A percentile compares a stretch with the other conserved stretches of the same genome.
These are phyloP conservation scores for Brenthis ino DNA, from an alignment of 2,888 invertebrate species.

Conservation along the genomic window DNA sequence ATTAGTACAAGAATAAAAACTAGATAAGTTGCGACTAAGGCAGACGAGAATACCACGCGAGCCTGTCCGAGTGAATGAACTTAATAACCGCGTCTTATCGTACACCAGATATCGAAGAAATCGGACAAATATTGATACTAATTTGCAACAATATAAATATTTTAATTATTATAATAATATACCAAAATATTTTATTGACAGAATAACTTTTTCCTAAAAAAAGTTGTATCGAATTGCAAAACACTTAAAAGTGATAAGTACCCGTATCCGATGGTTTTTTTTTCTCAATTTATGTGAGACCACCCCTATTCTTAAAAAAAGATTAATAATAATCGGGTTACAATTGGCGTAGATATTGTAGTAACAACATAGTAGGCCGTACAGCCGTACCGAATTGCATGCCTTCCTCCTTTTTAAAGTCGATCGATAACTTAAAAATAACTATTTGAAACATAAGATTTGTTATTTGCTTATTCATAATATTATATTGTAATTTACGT, in stretches of 20 bases:
- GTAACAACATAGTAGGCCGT: no score
- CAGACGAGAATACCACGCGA: conserved; percentile 31
- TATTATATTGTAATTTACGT: no score
- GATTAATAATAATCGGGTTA: neutral
- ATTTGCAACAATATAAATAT: conserved; percentile 4
- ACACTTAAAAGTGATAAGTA: no score
- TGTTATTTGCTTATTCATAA: no score
- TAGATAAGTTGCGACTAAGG: conserved; percentile 40
- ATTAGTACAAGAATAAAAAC: conserved; percentile 31
- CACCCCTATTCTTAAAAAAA: no score
- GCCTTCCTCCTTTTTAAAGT: no score
- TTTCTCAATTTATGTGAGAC: no score
- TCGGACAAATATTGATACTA: conserved; percentile 29
- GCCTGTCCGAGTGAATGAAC: conserved; percentile 58
- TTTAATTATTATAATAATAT: neutral
- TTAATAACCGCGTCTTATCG: conserved; percentile 57
- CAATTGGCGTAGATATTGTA: no score
- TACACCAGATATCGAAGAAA: conserved; percentile 42
- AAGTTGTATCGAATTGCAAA: neutral
- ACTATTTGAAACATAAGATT: no score
- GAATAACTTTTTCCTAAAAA: neutral
- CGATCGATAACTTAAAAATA: no score
- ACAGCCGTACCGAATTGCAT: no score
- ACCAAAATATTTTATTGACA: conserved; percentile 6
- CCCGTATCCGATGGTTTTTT: no score